These are phyloP conservation scores for Drosophila mayri DNA, from an alignment of 1,140 invertebrate species.

Conservation along the genomic window DNA sequence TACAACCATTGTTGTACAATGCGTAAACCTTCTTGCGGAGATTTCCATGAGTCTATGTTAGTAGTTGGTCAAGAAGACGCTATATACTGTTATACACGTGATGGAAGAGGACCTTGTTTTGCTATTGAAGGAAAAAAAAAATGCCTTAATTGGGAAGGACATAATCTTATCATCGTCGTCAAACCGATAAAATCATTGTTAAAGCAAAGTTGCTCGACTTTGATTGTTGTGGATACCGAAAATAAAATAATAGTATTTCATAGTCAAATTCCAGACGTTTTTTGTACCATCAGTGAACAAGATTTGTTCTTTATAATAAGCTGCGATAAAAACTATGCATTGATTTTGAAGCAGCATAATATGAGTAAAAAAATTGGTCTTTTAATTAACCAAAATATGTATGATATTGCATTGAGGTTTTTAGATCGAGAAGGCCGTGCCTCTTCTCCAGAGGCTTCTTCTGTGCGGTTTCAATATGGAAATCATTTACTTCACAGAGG, in stretches of 20 bases:
- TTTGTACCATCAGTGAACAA: conserved; percentile 26
- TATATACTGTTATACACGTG: conserved; percentile 64
- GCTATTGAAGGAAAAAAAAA: conserved; percentile 59
- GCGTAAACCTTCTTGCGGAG: conserved; percentile 10
- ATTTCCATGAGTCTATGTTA: conserved; percentile 32
- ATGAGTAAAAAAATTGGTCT: conserved; percentile 29
- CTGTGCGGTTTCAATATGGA: conserved; percentile 53
- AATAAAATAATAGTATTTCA: conserved; percentile 66
- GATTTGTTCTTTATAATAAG: conserved; percentile 43
- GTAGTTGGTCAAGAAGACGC: conserved; percentile 65
- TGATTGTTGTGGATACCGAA: conserved; percentile 56
- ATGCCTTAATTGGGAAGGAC: conserved; percentile 48
- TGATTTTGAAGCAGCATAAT: conserved; percentile 39
- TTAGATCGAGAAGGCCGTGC: conserved; percentile 35
- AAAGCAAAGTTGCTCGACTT: neutral
- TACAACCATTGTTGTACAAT: conserved; percentile 55
- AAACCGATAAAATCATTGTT: conserved; percentile 4
- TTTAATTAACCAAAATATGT: conserved; percentile 52
- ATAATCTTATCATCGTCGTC: conserved; percentile 47
- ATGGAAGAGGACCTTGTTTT: conserved; percentile 66
- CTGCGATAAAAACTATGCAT: conserved; percentile 12
- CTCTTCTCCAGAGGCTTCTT: conserved; percentile 20
- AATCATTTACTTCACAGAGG: conserved; percentile 59
- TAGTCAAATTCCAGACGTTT: conserved; percentile 45
- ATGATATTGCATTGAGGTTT: conserved; percentile 47